Percentiles rank a stretch among this genome's conserved stretches.
phyloP scores from a whole-genome alignment of 2,113 vertebrate species.

The Glareola pratincola region DNA sequence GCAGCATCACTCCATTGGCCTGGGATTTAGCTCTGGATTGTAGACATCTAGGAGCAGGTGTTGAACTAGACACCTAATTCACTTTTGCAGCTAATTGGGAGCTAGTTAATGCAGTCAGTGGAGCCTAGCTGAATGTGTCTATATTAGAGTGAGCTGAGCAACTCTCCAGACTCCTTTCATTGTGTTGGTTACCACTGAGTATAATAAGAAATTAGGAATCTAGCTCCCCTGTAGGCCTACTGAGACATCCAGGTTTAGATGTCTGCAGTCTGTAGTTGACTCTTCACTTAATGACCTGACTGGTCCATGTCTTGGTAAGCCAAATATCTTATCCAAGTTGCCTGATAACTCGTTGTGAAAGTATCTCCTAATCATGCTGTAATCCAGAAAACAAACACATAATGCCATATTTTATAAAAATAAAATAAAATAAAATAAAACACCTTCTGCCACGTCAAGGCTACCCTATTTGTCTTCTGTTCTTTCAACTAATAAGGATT shows the following conservation, averaged over 20 bases:
- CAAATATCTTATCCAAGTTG: background rate
- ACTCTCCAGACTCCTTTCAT: background rate
- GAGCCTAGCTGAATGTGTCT: background rate
- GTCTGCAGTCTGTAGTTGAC: background rate
- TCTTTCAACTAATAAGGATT: background rate
- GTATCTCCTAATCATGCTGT: background rate
- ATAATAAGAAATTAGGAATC: background rate
- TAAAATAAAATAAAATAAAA: background rate
- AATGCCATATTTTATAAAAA: background rate
- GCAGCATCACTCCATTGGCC: background rate
- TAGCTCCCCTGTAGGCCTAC: background rate
- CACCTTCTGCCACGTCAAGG: background rate
- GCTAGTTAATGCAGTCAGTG: background rate
- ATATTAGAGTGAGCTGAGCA: background rate
- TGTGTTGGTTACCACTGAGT: background rate
- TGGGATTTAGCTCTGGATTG: background rate
- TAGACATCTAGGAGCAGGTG: slow-evolving; percentile 6
- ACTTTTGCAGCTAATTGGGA: slow-evolving; percentile 15
- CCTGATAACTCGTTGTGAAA: background rate
- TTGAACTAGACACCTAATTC: slow-evolving; percentile 11
- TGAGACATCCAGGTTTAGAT: background rate
- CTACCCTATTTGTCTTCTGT: background rate
- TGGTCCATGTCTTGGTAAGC: background rate
- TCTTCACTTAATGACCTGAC: background rate
- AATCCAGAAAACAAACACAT: background rate